These are phyloP conservation scores for Corythaixoides concolor DNA, from an alignment of 2,113 vertebrate species.

Conservation along the genomic window DNA sequence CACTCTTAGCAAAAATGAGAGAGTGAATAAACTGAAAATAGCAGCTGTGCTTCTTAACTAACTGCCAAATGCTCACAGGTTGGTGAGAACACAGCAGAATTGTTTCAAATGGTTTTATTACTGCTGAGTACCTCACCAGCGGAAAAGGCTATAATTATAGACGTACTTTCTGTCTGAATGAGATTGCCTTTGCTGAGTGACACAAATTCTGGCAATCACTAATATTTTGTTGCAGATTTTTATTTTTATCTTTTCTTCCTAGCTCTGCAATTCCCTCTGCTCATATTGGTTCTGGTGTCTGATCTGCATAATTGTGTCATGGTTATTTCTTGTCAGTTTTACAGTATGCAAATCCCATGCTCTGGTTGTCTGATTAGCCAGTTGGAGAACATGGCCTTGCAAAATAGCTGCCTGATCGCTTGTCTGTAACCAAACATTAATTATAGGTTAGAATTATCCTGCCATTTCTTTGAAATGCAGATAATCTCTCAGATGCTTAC, in stretches of 20 bases:
- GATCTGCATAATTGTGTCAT: neutral
- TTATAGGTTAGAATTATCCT: slow-evolving; percentile 3
- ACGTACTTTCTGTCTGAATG: neutral
- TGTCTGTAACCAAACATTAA: slow-evolving; percentile 18
- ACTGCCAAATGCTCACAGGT: neutral
- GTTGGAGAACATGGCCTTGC: neutral
- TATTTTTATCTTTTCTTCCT: neutral
- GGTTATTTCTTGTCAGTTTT: neutral
- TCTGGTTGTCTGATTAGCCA: slow-evolving; percentile 23
- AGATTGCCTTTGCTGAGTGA: neutral
- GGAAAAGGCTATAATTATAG: neutral
- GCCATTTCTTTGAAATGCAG: neutral
- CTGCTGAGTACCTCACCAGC: neutral
- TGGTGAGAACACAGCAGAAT: neutral
- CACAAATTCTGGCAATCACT: slow-evolving; percentile 15
- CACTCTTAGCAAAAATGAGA: neutral
- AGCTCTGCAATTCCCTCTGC: neutral
- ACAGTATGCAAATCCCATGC: slow-evolving; percentile 17
- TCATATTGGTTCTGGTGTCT: slow-evolving; percentile 5
- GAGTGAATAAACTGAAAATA: neutral
- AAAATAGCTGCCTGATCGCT: neutral
- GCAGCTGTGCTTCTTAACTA: neutral
- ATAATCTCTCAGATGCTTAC: neutral
- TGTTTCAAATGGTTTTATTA: neutral
- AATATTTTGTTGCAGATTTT: neutral